Base-by-base conservation (phyloP, 2,113 vertebrate genomes). In the Podocnemis expansa region DNA sequence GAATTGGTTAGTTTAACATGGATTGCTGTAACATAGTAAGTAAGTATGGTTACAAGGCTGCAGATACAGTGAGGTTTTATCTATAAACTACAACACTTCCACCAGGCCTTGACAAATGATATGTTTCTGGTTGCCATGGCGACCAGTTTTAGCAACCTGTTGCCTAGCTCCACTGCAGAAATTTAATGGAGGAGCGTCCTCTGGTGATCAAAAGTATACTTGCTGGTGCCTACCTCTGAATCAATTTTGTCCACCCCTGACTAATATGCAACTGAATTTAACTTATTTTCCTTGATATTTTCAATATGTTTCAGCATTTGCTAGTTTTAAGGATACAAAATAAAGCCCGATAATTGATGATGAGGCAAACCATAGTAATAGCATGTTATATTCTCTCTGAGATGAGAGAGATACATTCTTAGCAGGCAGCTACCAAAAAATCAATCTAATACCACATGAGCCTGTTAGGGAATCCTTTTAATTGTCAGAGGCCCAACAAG, bases 1-100 rank as follows among this genome's bases (percentile, higher is more conserved):
- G 75, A 16, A 9, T 51, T 19, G 2, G 5, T 63, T 0, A 0
- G 43, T 41, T 76, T 49, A n/a, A 31, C 0, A 3, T 1, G 6
- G 17, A 9, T 8, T 27, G 78, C 78, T 41, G 5, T 1, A 43
- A 21, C 1, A 1, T 19, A 52, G 78, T 73, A 67, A 2, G 0
- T 49, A 49, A 70, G 80, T 16, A 6, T 54, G 29, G 51, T 6
- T 10, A 16, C 49, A 27, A 31, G 38, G 45, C 38, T 8, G 1
- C 47, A 45, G 41, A 79, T 2, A 29, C 76, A 73, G 5, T 31
- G 67, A 27, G 47, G 12, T 25, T 73, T 34, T 47, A 5, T 67
- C 13, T 3, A 5, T 0, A 34, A 82, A 34, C 13, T n/a, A 3
- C 10, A 70, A 16, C 10, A 5, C 12, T 29, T 51, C n/a, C n/a